phyloP scores from a whole-genome alignment of 2,113 vertebrate genomes.

The Burhinus oedicnemus region DNA sequence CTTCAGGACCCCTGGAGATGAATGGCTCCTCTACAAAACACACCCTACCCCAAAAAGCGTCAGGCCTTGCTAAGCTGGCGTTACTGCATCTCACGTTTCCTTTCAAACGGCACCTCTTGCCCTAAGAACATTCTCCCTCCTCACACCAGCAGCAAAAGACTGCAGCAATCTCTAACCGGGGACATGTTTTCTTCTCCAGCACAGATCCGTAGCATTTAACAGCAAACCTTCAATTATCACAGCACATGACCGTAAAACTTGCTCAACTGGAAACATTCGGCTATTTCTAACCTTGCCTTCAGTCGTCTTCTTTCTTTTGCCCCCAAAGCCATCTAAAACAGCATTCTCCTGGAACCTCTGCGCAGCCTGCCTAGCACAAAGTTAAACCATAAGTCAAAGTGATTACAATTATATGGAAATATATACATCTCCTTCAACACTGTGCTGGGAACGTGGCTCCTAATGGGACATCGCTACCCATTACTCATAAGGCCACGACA shows the following conservation, averaged over 20 bases:
- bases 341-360: not conserved
- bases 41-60: not conserved
- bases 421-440: slow-evolving; percentile 15
- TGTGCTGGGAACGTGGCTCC: not conserved
- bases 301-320: slow-evolving; percentile 32
- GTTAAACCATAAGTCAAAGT: not conserved
- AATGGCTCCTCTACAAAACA: not conserved
- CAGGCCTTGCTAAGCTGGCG: not conserved
- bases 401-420: slow-evolving; percentile 54
- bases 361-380: not conserved
- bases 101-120: not conserved
- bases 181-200: not conserved
- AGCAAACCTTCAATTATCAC: slow-evolving; percentile 68
- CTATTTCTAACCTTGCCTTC: slow-evolving; percentile 69
- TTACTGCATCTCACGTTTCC: not conserved
- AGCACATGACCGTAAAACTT: slow-evolving; percentile 55
- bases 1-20: not conserved
- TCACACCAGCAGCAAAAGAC: not conserved
- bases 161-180: not conserved
- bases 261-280: slow-evolving; percentile 46
- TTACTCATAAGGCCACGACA: slow-evolving; percentile 39
- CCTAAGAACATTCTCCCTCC: not conserved
- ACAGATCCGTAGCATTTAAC: not conserved
- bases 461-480: slow-evolving; percentile 5
- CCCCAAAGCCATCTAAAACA: slow-evolving; percentile 22